These are phyloP conservation scores for Falco berigora DNA, from an alignment of 2,797 vertebrate species.

Conservation along the genomic window DNA sequence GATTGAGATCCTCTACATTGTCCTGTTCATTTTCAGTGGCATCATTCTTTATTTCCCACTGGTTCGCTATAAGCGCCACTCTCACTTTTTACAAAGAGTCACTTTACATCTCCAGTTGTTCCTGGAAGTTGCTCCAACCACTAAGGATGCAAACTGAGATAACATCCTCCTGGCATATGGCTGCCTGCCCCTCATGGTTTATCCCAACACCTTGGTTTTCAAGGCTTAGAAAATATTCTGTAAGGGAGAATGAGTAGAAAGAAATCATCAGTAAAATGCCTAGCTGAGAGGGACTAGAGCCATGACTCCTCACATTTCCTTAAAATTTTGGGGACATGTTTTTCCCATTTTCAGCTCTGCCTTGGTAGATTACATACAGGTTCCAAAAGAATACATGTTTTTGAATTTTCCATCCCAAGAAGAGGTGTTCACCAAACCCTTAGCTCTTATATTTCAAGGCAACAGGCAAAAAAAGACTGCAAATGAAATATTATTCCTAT, in stretches of 20 bases:
- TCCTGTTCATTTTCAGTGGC: slow-evolving; percentile 82
- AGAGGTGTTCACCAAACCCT: not conserved
- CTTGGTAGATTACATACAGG: not conserved
- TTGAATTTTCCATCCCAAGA: not conserved
- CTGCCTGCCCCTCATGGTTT: not conserved
- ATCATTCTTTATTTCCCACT: slow-evolving; percentile 83
- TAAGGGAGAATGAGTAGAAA: not conserved
- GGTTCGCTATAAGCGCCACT: slow-evolving; percentile 79
- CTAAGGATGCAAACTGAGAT: slow-evolving; percentile 63
- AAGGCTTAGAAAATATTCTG: not conserved
- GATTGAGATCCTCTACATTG: slow-evolving; percentile 82
- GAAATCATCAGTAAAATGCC: not conserved
- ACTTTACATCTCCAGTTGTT: slow-evolving; percentile 85
- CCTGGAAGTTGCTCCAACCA: slow-evolving; percentile 82
- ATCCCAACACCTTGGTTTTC: not conserved
- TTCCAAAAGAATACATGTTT: not conserved
- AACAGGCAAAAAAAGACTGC: not conserved
- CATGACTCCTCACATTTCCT: not conserved
- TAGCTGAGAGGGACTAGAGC: not conserved
- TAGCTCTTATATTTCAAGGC: not conserved
- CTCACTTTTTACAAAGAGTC: slow-evolving; percentile 70
- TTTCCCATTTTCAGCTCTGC: not conserved
- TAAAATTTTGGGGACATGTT: not conserved
- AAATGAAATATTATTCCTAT: not conserved
- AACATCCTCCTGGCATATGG: not conserved